Base-by-base conservation (phyloP, 2,888 invertebrate genomes). In the Drosophila demipolita region DNA sequence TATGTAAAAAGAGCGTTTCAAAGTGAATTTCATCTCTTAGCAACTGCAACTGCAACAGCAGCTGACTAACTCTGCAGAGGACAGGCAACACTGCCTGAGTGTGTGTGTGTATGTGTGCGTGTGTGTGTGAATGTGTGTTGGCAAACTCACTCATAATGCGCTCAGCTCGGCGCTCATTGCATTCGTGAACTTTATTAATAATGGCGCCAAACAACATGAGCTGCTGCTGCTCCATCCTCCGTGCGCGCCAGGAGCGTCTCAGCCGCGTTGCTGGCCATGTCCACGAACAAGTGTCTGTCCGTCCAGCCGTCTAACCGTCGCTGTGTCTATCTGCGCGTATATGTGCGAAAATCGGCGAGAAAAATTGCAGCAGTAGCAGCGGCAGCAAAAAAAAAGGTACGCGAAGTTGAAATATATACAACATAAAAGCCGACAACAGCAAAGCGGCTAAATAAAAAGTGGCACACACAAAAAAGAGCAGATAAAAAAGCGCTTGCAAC, bases 101-200 rank as follows among this genome's bases (percentile, higher is more conserved):
- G 36, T 50, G 67, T 61, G 20, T 48, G 63, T 42, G 20, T 29
- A 49, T 33, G 42, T 58, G 50, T 35, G 52, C 12, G 67, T 53
- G 55, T 36, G n/a, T 62, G 35, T 49, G 48, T 40, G 4, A 20
- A 40, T 73, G 57, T 73, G 49, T 76, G 72, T 58, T 72, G 55
- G 80, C 58, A 80, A 88, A 88, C 90, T 86, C 83, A 90, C 89
- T 89, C 91, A 90, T 90, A 84, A 82, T 84, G 83, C 83, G 81
- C 84, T 77, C 66, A 81, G 77, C 77, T 72, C 65, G 80, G 73
- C 84, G 82, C 87, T 90, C 87, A 87, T 90, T 90, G 90, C 90
- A 90, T 90, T 90, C 90, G 89, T 83, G 91, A 90, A 90, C 90
- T 90, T 90, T 90, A 90, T 90, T 90, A 90, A 90, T 90, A 90